These are phyloP conservation scores for Proales similis DNA, from an alignment of 1,140 invertebrate genomes.

Conservation along the genomic window DNA sequence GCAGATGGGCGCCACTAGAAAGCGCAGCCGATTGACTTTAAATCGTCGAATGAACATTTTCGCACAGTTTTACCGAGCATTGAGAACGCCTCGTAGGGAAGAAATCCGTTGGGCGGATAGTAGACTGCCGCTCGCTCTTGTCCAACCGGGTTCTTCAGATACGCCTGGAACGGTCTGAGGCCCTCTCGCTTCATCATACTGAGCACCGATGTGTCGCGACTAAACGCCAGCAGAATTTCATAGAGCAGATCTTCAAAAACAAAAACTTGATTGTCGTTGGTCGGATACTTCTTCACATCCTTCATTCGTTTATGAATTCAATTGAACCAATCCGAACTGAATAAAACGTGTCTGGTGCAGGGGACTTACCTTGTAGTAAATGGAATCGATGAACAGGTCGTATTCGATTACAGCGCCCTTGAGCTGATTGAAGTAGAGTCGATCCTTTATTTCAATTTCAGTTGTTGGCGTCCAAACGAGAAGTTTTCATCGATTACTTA, in stretches of 20 bases:
- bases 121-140: slow-evolving; percentile 57
- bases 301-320: slow-evolving; percentile 22
- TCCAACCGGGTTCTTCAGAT: slow-evolving; percentile 50
- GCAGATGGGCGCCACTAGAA: slow-evolving; percentile 79
- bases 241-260: slow-evolving; percentile 92
- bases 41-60: neutral
- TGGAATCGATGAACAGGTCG: slow-evolving; percentile 82
- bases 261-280: slow-evolving; percentile 95
- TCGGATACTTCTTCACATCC: slow-evolving; percentile 87
- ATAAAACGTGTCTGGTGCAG: neutral
- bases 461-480: neutral
- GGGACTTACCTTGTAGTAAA: slow-evolving; percentile 72
- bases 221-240: slow-evolving; percentile 88
- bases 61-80: slow-evolving; percentile 76
- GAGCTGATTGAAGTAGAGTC: slow-evolving; percentile 70
- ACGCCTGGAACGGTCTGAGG: slow-evolving; percentile 50
- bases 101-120: slow-evolving; percentile 84
- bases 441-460: slow-evolving; percentile 61
- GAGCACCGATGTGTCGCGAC: slow-evolving; percentile 73
- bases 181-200: slow-evolving; percentile 52
- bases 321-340: neutral
- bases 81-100: slow-evolving; percentile 90
- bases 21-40: slow-evolving; percentile 41
- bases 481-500: neutral
- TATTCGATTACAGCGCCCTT: slow-evolving; percentile 75